A percentile compares a stretch with the other conserved stretches of the same genome.
phyloP scores from a whole-genome alignment of 53 echinoderm and acorn worm species.

The Paelopatides confundens region DNA sequence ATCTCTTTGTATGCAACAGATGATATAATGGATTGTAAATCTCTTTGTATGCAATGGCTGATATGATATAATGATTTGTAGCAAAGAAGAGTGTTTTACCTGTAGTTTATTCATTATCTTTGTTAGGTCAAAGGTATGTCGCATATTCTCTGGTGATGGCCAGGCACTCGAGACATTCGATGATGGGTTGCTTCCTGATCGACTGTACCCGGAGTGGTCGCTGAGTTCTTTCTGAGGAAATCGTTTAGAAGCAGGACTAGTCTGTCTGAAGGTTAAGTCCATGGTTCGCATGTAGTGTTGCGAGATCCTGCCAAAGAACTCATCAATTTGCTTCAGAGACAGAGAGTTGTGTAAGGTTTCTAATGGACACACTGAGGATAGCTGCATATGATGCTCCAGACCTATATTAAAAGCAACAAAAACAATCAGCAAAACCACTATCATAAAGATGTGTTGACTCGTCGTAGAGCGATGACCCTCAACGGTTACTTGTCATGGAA shows the following conservation, averaged over 20 bases:
- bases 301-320: constrained; percentile 85
- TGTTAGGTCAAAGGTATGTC: constrained; percentile 71
- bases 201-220: constrained; percentile 54
- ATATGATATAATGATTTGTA: too few relatives aligned
- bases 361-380: constrained; percentile 87
- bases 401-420: constrained; percentile 39
- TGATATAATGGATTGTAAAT: too few relatives aligned
- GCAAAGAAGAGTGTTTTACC: constrained; percentile 8
- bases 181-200: constrained; percentile 89
- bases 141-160: constrained; percentile 79
- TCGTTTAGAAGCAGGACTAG: neutral
- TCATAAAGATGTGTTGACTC: too few relatives aligned
- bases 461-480: too few relatives aligned
- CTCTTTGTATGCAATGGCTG: too few relatives aligned
- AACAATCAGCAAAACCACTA: too few relatives aligned
- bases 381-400: constrained; percentile 85
- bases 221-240: neutral
- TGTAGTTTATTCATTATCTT: constrained; percentile 16
- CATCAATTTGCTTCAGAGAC: constrained; percentile 89
- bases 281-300: constrained; percentile 45
- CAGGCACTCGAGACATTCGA: constrained; percentile 89
- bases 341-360: constrained; percentile 95
- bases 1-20: too few relatives aligned
- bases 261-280: neutral
- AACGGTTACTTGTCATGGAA: too few relatives aligned